Percentiles rank a stretch among this genome's conserved stretches.
These are phyloP conservation scores for Cryptoblepharus egeriae DNA, from an alignment of 2,797 vertebrate genomes.

Conservation along the genomic window DNA sequence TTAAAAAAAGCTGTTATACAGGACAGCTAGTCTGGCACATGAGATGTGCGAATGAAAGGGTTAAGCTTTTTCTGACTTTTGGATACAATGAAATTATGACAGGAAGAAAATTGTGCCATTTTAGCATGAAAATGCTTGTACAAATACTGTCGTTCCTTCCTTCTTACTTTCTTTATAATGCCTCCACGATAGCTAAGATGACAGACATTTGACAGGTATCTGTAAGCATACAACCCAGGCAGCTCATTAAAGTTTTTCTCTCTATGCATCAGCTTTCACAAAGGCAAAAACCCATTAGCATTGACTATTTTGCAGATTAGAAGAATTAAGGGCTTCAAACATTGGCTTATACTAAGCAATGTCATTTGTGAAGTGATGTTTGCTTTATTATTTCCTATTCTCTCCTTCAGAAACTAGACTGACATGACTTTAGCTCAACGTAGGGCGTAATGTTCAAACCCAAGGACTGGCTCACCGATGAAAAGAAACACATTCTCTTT, in stretches of 20 bases:
- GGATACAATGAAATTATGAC: constrained; percentile 89
- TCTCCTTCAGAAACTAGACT: constrained; percentile 87
- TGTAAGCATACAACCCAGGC: constrained; percentile 87
- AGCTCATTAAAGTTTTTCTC: constrained; percentile 90
- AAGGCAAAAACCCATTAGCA: constrained; percentile 91
- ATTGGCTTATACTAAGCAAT: constrained; percentile 88
- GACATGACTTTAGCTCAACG: constrained; percentile 89
- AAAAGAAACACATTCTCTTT: constrained; percentile 91
- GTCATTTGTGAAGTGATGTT: constrained; percentile 87
- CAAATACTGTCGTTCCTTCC: constrained; percentile 86
- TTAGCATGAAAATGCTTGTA: constrained; percentile 89
- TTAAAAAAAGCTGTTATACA: constrained; percentile 48
- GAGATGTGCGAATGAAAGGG: constrained; percentile 76
- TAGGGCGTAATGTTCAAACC: constrained; percentile 85
- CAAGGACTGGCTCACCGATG: constrained; percentile 90
- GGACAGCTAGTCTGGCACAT: constrained; percentile 51
- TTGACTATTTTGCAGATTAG: constrained; percentile 91
- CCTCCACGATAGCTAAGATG: constrained; percentile 86
- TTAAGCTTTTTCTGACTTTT: constrained; percentile 85
- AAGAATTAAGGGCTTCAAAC: constrained; percentile 90
- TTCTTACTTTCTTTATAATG: constrained; percentile 90
- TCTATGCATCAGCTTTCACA: constrained; percentile 89
- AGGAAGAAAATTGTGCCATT: constrained; percentile 89
- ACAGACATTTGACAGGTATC: constrained; percentile 89
- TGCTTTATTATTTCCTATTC: constrained; percentile 89